Evolutionary conservation across 2,888 invertebrate genomes (phyloP).

Genomic region (Tubiluchus corallicola): DNA sequence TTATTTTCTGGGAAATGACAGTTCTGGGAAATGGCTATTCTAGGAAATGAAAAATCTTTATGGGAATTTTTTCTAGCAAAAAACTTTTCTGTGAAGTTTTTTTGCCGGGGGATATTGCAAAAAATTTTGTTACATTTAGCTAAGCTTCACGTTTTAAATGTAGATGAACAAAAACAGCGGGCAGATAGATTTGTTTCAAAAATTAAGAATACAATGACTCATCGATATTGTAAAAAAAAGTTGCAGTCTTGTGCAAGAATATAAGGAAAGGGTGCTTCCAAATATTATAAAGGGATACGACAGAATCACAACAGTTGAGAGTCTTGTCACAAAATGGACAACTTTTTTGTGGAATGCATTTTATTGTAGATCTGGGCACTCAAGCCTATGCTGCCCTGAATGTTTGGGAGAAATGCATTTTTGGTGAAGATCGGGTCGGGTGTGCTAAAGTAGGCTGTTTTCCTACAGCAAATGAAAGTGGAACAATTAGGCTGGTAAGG

Average conservation of each 20-base stretch:
- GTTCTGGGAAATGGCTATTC: too few relatives aligned
- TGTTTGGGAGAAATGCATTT: not conserved
- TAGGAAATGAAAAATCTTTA: too few relatives aligned
- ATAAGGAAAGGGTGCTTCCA: not conserved
- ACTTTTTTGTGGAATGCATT: constrained; percentile 1
- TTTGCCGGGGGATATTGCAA: too few relatives aligned
- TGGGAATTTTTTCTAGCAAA: too few relatives aligned
- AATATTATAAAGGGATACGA: constrained; percentile 1
- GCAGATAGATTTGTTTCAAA: not conserved
- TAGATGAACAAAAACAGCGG: not conserved
- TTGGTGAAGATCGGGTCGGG: not conserved
- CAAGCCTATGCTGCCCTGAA: not conserved
- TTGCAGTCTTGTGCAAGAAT: not conserved
- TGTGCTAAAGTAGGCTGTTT: not conserved
- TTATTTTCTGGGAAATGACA: too few relatives aligned
- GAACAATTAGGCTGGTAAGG: constrained; percentile 1
- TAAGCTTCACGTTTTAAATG: not conserved
- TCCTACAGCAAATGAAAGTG: not conserved
- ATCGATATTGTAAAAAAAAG: not conserved
- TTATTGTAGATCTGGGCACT: not conserved
- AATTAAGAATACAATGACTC: not conserved
- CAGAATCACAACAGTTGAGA: not conserved
- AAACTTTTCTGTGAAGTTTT: too few relatives aligned
- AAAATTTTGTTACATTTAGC: not conserved
- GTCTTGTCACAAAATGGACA: too few relatives aligned